Evolutionary conservation across 2,797 vertebrate genomes (phyloP), one percentile per base, ranked within the genome.

Genomic region (Saxicola maurus): DNA sequence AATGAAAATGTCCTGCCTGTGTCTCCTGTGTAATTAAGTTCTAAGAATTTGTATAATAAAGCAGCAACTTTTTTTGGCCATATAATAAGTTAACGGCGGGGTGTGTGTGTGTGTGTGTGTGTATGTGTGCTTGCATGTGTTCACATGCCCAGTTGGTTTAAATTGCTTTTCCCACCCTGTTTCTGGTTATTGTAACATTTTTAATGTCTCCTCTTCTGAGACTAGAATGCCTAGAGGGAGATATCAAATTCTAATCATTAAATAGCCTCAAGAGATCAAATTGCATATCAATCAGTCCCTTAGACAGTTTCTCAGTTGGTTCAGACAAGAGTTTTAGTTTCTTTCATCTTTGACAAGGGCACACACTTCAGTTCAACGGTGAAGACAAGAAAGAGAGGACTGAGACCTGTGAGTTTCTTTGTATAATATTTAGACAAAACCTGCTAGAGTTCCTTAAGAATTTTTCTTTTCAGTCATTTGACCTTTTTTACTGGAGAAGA

Each of bases 191-290:
- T 57, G 31, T 67, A 80, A 61, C 16, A 57, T 67, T 69, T 67
- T 23, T 33, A 64, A 77, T 40, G 23, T 78, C 68, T 87, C 27
- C 18, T 80, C 6, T 73, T 89, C 42, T 91, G 56, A 31, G 17
- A 65, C 62, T 72, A 53, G 59, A 81, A 69, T 33, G 43, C 8
- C 59, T 83, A 59, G 23, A 71, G 62, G 83, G 69, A 68, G 61
- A 55, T 91, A 92, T 52, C 90, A 79, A 93, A 76, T 94, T 91
- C 59, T 91, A 82, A 69, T 78, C 20, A 69, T 72, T 93, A 81
- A 91, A 68, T 42, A 90, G 37, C 52, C 66, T 59, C 33, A 61
- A 52, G 77, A 88, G 69, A 81, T 92, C 23, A 2, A 78, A 78
- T 82, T 84, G 74, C 83, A 33, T 78, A 78, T 81, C 31, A 89